Evolutionary conservation across 35 echinoderm and acorn worm genomes (phyloP).

Genomic region (Stichopus chloronotus): DNA sequence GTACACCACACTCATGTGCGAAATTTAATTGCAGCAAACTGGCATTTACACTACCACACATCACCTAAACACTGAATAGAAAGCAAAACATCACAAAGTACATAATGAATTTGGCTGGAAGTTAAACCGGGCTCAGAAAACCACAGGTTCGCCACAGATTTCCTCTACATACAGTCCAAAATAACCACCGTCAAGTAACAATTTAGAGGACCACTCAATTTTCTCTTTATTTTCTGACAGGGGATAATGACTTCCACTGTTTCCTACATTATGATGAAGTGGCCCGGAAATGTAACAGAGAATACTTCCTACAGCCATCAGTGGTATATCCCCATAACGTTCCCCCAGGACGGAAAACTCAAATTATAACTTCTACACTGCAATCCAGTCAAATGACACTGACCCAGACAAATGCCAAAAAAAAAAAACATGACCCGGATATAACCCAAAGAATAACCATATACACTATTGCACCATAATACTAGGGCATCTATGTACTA

Average conservation of each 20-base stretch:
- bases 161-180: slow-evolving; percentile 23
- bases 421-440: background rate
- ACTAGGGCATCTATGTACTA: no score
- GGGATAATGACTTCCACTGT: slow-evolving; percentile 22
- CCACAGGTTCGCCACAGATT: slow-evolving; percentile 11
- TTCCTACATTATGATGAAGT: slow-evolving; percentile 44
- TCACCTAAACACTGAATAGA: no score
- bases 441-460: background rate
- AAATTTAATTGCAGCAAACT: no score
- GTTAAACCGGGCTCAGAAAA: background rate
- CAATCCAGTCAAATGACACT: background rate
- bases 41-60: no score
- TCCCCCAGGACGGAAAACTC: slow-evolving; percentile 34
- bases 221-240: background rate
- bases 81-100: no score
- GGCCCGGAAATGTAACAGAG: slow-evolving; percentile 39
- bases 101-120: no score
- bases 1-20: no score
- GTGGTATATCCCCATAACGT: slow-evolving; percentile 32
- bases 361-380: background rate
- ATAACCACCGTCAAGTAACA: slow-evolving; percentile 29
- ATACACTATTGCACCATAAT: no score
- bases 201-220: slow-evolving; percentile 37
- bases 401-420: background rate
- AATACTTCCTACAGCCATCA: slow-evolving; percentile 49